These are phyloP conservation scores for Hucho hucho DNA, from an alignment of 2,113 vertebrate genomes.

Conservation along the genomic window DNA sequence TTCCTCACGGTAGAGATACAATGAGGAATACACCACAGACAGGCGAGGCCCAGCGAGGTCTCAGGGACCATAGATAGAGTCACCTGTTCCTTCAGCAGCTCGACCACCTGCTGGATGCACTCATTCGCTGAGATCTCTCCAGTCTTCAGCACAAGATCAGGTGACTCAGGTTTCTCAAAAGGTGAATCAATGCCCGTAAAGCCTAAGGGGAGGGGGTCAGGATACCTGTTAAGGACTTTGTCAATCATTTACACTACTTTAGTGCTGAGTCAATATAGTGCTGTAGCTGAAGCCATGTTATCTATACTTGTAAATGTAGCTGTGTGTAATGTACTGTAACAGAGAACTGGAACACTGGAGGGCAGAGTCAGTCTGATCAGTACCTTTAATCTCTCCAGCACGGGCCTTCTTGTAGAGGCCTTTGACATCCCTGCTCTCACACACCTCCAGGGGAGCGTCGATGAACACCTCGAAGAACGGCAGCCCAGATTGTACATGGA, in stretches of 20 bases:
- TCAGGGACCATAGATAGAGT: slow-evolving; percentile 5
- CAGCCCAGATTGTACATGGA: slow-evolving; percentile 80
- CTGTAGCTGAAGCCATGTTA: not conserved
- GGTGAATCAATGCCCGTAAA: slow-evolving; percentile 96
- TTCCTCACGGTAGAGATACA: not conserved
- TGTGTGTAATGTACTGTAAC: no score
- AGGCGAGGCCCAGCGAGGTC: not conserved
- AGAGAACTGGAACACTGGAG: no score
- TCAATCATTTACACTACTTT: not conserved
- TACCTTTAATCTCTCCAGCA: slow-evolving; percentile 98
- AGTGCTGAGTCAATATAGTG: not conserved
- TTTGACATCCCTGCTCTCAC: slow-evolving; percentile 95
- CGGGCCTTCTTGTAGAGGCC: slow-evolving; percentile 97
- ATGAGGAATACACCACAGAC: not conserved
- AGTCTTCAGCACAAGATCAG: slow-evolving; percentile 93
- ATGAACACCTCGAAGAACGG: slow-evolving; percentile 96
- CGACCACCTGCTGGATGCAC: slow-evolving; percentile 87
- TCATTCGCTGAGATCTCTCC: slow-evolving; percentile 82
- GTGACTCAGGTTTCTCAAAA: slow-evolving; percentile 87
- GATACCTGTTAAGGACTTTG: not conserved
- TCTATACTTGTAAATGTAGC: not conserved
- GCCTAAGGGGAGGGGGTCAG: slow-evolving; percentile 64
- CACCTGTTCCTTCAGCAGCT: slow-evolving; percentile 87
- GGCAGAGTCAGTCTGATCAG: not conserved
- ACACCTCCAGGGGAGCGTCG: slow-evolving; percentile 89